These are phyloP conservation scores for Odontamblyopus rebecca DNA, from an alignment of 2,797 vertebrate species.

Conservation along the genomic window DNA sequence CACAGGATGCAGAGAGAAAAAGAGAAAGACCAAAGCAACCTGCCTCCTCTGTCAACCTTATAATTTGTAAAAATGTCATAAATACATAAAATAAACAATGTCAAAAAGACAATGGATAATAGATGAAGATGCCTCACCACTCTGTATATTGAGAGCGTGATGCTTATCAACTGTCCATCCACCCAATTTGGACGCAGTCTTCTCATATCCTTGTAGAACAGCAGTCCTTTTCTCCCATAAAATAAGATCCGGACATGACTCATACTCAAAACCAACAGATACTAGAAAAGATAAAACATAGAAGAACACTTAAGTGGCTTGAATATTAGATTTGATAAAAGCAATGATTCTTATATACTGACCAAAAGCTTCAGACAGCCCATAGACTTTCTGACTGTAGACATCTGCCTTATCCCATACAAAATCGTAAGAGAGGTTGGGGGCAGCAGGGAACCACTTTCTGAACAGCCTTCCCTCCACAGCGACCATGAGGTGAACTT, in stretches of 20 bases:
- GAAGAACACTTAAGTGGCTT: background rate
- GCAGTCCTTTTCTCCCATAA: conserved; percentile 98
- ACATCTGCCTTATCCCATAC: conserved; percentile 98
- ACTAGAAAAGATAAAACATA: conserved; percentile 69
- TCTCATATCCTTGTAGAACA: conserved; percentile 93
- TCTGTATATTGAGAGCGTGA: conserved; percentile 95
- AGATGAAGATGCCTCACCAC: conserved; percentile 80
- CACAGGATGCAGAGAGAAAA: conserved; percentile 9
- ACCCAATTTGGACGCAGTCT: conserved; percentile 91
- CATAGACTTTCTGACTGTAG: conserved; percentile 97
- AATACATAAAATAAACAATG: background rate
- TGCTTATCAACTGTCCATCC: conserved; percentile 96
- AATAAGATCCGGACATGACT: conserved; percentile 96
- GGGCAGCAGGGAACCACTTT: conserved; percentile 94
- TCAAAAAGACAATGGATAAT: background rate
- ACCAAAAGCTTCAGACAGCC: conserved; percentile 95
- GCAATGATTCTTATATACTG: conserved; percentile 47
- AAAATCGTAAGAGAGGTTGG: conserved; percentile 92
- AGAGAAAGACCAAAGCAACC: background rate
- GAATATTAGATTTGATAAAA: background rate
- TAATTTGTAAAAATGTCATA: background rate
- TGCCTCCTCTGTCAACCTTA: background rate
- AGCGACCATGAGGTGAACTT: conserved; percentile 96
- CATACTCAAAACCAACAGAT: conserved; percentile 98
- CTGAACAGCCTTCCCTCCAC: conserved; percentile 96